Base-by-base conservation (phyloP, 2,888 invertebrate species). In the Leptarthrus brevirostris region DNA sequence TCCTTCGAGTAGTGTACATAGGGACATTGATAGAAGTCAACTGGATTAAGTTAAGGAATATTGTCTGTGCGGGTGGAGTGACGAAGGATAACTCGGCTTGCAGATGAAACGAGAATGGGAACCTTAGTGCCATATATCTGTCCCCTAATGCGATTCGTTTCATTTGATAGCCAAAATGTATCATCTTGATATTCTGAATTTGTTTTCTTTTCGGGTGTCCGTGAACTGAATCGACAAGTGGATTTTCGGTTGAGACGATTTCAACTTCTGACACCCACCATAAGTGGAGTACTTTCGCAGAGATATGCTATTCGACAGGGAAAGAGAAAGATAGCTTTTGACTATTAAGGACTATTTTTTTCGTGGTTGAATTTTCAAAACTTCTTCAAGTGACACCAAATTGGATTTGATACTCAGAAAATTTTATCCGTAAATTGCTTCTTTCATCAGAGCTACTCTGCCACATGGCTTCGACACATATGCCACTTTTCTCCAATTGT, bases 111-210 rank as follows among this genome's bases (percentile, higher is more conserved):
- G 16, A 20, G 49, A 18, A 49, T 18, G 5, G 20, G 12, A 49
- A 4, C 54, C 54, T 16, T 54, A 26, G n/a, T 54, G 26, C 54
- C 26, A 61, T 36, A 61, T 61, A 61, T 61, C 40, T 61, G 54
- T 54, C 54, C 54, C 71, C 16, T 76, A 76, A 76, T 74, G 74
- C 53, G 71, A 76, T 74, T 76, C 74, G 73, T 76, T 75, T 75
- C 75, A 75, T 75, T 76, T 78, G 76, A 77, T 78, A 76, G 76
- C 78, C 75, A 74, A 76, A 75, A 77, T 78, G 76, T 78, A 76
- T 78, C 78, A 78, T 77, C 76, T 77, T 78, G 77, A 76, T 78
- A 78, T 76, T 77, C 76, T 74, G 76, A 76, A 77, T 78, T 77
- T 78, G 76, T 77, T 78, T 78, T 77, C 74, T 72, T 69, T 56